These are phyloP conservation scores for Gnathonemus echidnorhynchus DNA, from an alignment of 2,113 vertebrate genomes.

Conservation along the genomic window DNA sequence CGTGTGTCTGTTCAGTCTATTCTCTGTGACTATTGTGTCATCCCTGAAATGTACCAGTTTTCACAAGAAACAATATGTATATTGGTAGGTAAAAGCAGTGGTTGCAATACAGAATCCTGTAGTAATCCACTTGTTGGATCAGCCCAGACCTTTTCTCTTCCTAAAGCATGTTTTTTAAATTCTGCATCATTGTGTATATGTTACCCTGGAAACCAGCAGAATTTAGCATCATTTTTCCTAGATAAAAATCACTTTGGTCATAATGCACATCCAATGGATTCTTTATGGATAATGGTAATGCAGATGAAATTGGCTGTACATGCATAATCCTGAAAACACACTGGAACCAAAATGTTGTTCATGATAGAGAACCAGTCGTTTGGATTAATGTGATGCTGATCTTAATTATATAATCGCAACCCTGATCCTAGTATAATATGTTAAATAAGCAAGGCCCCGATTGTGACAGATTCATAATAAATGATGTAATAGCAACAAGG, in stretches of 20 bases:
- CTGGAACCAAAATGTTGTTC: background rate
- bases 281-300: background rate
- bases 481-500: background rate
- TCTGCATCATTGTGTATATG: background rate
- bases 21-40: background rate
- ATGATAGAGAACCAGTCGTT: background rate
- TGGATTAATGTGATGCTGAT: background rate
- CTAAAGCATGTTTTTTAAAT: background rate
- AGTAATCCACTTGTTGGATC: background rate
- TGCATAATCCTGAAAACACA: background rate
- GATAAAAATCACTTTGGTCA: background rate
- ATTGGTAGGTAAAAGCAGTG: background rate
- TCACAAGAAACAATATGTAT: background rate
- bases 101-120: background rate
- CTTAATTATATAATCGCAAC: background rate
- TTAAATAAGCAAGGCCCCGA: background rate
- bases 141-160: background rate
- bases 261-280: background rate
- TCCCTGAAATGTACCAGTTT: background rate
- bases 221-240: background rate
- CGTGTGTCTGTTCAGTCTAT: background rate
- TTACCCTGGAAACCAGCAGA: background rate
- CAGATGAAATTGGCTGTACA: background rate
- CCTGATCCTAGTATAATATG: background rate
- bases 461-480: background rate